phyloP scores from a whole-genome alignment of 2,113 vertebrate genomes.

The Catharus minimus region DNA sequence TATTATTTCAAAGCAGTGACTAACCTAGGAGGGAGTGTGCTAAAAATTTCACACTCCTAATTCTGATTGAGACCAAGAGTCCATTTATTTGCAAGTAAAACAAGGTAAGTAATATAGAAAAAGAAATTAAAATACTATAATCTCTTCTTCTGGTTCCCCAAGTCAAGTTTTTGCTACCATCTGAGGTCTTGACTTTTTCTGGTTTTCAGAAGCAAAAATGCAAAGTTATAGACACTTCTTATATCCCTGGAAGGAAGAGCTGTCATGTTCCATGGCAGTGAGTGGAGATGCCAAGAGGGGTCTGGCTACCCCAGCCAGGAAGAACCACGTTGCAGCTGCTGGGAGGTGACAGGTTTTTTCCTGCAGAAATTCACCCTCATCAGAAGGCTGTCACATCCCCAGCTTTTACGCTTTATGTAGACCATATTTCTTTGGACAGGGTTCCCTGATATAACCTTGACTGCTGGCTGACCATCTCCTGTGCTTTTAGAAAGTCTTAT shows the following conservation, averaged over 20 bases:
- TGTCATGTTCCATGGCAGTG: neutral
- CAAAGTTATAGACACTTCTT: neutral
- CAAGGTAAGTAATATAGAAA: neutral
- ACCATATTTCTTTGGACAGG: neutral
- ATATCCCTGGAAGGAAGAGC: neutral
- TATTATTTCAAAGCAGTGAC: neutral
- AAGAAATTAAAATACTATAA: neutral
- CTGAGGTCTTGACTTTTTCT: neutral
- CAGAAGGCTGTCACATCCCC: neutral
- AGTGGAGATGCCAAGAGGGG: neutral
- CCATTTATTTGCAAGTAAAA: neutral
- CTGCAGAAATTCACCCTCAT: neutral
- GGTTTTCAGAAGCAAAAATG: neutral
- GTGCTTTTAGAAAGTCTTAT: constrained; percentile 10
- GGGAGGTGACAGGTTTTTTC: neutral
- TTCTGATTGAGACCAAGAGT: neutral
- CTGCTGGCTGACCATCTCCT: neutral
- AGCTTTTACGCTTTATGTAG: neutral
- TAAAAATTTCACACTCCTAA: neutral
- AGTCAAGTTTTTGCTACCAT: neutral
- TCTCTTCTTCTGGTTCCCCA: neutral
- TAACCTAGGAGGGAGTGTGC: neutral
- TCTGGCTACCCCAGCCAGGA: neutral
- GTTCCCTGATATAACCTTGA: neutral
- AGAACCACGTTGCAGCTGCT: neutral